These are phyloP conservation scores for Kryphioiulus occultus DNA, from an alignment of 2,888 invertebrate genomes.

Conservation along the genomic window DNA sequence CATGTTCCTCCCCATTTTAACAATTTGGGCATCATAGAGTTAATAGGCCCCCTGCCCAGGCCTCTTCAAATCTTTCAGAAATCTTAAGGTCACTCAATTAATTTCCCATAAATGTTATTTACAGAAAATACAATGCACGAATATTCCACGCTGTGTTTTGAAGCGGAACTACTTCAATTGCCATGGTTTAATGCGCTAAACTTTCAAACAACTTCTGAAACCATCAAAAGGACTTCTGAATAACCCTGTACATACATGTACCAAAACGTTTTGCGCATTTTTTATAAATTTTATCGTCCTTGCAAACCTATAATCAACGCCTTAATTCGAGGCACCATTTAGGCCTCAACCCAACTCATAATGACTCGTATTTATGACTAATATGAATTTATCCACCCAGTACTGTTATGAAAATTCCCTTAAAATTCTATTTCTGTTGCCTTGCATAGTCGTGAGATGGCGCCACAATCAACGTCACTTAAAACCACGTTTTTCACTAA, in stretches of 20 bases:
- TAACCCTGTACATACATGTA: not conserved
- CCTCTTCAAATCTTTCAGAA: too few species aligned
- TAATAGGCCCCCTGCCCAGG: too few species aligned
- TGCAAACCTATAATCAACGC: not conserved
- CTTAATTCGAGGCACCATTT: not conserved
- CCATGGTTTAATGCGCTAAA: too few species aligned
- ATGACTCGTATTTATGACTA: not conserved
- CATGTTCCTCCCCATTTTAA: too few species aligned
- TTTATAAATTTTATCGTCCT: not conserved
- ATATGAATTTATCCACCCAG: not conserved
- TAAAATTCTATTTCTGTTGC: not conserved
- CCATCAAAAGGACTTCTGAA: not conserved
- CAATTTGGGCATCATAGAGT: too few species aligned
- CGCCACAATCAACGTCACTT: not conserved
- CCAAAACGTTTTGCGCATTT: too few species aligned
- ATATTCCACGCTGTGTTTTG: too few species aligned
- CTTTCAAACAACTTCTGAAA: not conserved
- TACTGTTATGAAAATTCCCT: too few species aligned
- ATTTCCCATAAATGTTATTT: too few species aligned
- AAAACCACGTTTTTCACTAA: not conserved
- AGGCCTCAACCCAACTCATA: not conserved
- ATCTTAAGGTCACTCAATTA: too few species aligned
- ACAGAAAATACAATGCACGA: too few species aligned
- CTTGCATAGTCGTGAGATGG: not conserved
- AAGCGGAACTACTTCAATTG: too few species aligned